Evolutionary conservation across 2,888 invertebrate species (phyloP).

Genomic region (Iphiclides podalirius): DNA sequence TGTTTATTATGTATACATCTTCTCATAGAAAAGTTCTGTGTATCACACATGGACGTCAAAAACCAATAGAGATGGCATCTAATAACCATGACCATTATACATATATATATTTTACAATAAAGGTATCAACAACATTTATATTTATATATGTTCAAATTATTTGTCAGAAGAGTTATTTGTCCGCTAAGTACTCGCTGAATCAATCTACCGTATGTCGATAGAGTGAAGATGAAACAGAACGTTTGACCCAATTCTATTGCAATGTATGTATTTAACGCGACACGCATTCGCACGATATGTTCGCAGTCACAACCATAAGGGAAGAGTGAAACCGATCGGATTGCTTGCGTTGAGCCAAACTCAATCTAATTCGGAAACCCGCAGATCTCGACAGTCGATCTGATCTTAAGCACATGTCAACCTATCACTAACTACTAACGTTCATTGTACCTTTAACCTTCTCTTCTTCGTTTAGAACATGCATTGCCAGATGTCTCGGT

Average conservation of each 20-base stretch:
- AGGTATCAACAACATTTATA: slow-evolving; percentile 60
- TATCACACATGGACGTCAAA: slow-evolving; percentile 79
- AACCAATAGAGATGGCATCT: slow-evolving; percentile 75
- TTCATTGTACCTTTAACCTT: slow-evolving; percentile 73
- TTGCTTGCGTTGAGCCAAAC: slow-evolving; percentile 45
- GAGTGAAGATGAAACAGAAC: slow-evolving; percentile 31
- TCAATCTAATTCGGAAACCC: slow-evolving; percentile 36
- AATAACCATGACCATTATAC: slow-evolving; percentile 67
- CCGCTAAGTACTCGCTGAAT: slow-evolving; percentile 42
- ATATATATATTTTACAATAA: slow-evolving; percentile 52
- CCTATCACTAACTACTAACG: slow-evolving; percentile 56
- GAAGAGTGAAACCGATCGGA: slow-evolving; percentile 48
- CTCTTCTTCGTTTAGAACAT: slow-evolving; percentile 53
- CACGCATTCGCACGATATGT: slow-evolving; percentile 56
- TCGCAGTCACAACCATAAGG: slow-evolving; percentile 74
- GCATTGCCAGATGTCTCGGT: slow-evolving; percentile 52
- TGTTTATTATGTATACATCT: slow-evolving; percentile 80
- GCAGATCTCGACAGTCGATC: slow-evolving; percentile 51
- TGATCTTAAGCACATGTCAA: slow-evolving; percentile 61
- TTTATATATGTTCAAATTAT: slow-evolving; percentile 60
- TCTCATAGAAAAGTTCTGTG: slow-evolving; percentile 79
- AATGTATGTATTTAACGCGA: slow-evolving; percentile 30
- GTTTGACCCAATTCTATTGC: slow-evolving; percentile 30
- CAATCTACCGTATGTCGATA: slow-evolving; percentile 28
- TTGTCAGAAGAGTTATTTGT: slow-evolving; percentile 65